These are phyloP conservation scores for Leptinotarsa lineolata DNA, from an alignment of 1,140 invertebrate species.

Conservation along the genomic window DNA sequence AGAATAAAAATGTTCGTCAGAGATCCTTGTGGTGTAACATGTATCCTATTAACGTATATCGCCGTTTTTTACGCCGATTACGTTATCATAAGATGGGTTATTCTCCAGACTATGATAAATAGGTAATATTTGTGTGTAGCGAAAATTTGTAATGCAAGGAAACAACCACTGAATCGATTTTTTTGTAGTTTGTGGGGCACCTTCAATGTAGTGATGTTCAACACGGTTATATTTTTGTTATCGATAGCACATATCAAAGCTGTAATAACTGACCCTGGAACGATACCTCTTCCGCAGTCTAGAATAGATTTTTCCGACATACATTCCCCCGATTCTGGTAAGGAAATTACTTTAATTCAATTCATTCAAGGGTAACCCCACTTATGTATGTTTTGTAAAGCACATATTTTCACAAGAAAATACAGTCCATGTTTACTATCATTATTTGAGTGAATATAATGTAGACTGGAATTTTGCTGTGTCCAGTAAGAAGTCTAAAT, in stretches of 20 bases:
- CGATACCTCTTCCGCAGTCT: conserved; percentile 80
- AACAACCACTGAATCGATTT: too few relatives aligned
- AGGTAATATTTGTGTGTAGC: conserved; percentile 62
- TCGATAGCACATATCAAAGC: conserved; percentile 80
- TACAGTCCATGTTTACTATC: not conserved
- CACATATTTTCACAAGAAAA: too few relatives aligned
- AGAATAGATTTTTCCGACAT: conserved; percentile 83
- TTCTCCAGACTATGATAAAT: conserved; percentile 79
- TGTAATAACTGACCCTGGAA: conserved; percentile 87
- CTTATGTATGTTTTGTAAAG: not conserved
- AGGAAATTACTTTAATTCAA: not conserved
- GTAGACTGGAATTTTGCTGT: too few relatives aligned
- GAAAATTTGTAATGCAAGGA: too few relatives aligned
- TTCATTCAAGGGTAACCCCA: too few relatives aligned
- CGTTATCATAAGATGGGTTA: conserved; percentile 84
- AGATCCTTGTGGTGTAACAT: conserved; percentile 88
- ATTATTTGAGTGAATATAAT: not conserved
- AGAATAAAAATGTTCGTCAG: conserved; percentile 61
- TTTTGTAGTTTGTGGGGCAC: conserved; percentile 82
- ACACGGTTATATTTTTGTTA: conserved; percentile 77
- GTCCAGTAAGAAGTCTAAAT: too few relatives aligned
- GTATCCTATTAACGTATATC: conserved; percentile 81
- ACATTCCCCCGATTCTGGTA: conserved; percentile 46
- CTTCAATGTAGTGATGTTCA: conserved; percentile 81
- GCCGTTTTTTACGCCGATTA: conserved; percentile 90